Base-by-base conservation (phyloP, 2,797 vertebrate genomes). In the Diplodus sargus region DNA sequence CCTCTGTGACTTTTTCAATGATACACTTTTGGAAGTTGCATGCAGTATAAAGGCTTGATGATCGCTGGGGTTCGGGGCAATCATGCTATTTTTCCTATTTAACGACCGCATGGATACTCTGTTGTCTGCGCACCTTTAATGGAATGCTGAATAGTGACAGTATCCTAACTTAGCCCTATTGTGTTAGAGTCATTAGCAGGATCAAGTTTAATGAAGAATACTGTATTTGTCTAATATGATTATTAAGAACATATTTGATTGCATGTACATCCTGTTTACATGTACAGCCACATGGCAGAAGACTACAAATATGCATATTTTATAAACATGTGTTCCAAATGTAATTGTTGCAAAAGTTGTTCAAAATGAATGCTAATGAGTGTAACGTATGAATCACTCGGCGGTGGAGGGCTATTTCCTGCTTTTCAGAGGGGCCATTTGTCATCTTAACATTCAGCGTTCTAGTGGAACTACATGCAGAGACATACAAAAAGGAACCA, bases 331-430 rank as follows among this genome's bases (percentile, higher is more conserved):
- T 30, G 8, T 64, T 80, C 56, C 66, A 57, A 64, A 68, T 73
- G n/a, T 73, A 77, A 77, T 51, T 64, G 47, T 45, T 68, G 42
- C 52, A 63, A 59, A 71, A 6, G 17, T 8, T 60, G 30, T 84
- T 47, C 83, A 74, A 84, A 73, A 81, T 68, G n/a, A 23, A 84
- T 73, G 64, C 74, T 77, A 82, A 82, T 78, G 76, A 85, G 61
- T 58, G 68, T 64, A 71, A 54, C 59, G 69, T 43, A 25, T 63
- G 52, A 51, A 53, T 85, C 73, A n/a, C 53, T 66, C 52, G 23
- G 39, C 49, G 14, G 18, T 6, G 28, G 34, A 57, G 61, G 43
- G 51, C 66, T 20, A 3, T 63, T 81, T 69, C 18, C 54, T 62
- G 5, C 63, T 73, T 62, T 62, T 52, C 48, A 79, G 48, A 60